Evolutionary conservation across 64 coral and sea anemone genomes (phyloP), one percentile per base, ranked within the genome.

Genomic region (Trachythela sp.): DNA sequence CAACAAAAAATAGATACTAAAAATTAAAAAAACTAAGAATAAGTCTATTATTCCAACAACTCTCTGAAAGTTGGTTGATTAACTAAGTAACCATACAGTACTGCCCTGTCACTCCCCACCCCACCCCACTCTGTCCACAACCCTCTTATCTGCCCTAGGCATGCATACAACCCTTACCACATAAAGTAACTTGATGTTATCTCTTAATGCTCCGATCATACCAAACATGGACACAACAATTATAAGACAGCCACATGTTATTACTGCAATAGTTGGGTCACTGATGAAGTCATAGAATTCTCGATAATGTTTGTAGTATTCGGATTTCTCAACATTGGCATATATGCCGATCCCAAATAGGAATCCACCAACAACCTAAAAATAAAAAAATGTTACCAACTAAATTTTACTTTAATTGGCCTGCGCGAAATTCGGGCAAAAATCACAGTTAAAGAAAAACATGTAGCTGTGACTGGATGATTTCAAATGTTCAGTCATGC

Each of bases 201-300:
- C 13, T 36, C 75, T 20, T 36, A 80, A 80, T 18, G 75, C 31
- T 35, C 75, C 75, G 7, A 80, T 17, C 75, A 80, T 80, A 17
- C 75, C 75, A 39, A 80, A 36, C 15, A 9, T 15, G 0, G 75
- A 80, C 13, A 80, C 75, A 80, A 80, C 8, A 37, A 80, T 80
- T 37, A 18, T 80, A 9, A 80, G 75, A 37, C 75, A 35, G 15
- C 31, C 75, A 80, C 30, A 35, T 37, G 75, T 30, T 37, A 80
- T 80, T 39, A 80, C 75, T 37, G 33, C 75, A 80, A 80, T 18
- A 37, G 33, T 80, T 14, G 75, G 75, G 20, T 80, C 75, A 80
- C 75, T 80, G 4, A 80, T 80, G 75, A 80, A 80, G 75, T 80
- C 75, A 80, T 80, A 80, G 30, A 80, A 80, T 22, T 80, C 75